phyloP scores from a whole-genome alignment of 2,888 invertebrate genomes.

The Chrysolina haemoptera region DNA sequence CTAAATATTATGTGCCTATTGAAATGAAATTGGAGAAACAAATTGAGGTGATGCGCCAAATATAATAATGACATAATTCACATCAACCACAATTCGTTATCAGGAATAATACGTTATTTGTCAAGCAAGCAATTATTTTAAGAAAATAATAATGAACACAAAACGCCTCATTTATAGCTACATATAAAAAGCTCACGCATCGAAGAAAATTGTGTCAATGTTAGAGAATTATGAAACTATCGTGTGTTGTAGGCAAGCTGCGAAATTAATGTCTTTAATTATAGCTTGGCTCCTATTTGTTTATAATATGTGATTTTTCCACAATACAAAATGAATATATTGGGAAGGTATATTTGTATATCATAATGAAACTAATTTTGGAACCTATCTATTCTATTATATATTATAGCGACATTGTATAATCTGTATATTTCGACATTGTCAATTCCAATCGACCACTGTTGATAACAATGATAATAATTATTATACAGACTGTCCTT shows the following conservation, averaged over 20 bases:
- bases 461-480: too few species aligned
- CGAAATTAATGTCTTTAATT: slow-evolving; percentile 21
- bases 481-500: too few species aligned
- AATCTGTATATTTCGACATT: too few species aligned
- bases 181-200: slow-evolving; percentile 30
- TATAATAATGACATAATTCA: slow-evolving; percentile 31
- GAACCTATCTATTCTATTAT: too few species aligned
- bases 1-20: neutral
- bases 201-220: slow-evolving; percentile 42
- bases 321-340: neutral
- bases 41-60: slow-evolving; percentile 31
- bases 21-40: neutral
- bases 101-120: slow-evolving; percentile 37
- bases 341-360: too few species aligned
- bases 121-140: slow-evolving; percentile 39
- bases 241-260: slow-evolving; percentile 31
- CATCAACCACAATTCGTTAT: slow-evolving; percentile 40
- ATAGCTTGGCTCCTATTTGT: neutral
- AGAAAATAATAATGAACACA: slow-evolving; percentile 34
- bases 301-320: slow-evolving; percentile 6
- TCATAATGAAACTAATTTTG: too few species aligned
- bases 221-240: slow-evolving; percentile 38
- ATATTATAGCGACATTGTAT: too few species aligned
- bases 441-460: too few species aligned
- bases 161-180: slow-evolving; percentile 38